phyloP scores from a whole-genome alignment of 2,888 invertebrate genomes.

The Dynastes hyllus region DNA sequence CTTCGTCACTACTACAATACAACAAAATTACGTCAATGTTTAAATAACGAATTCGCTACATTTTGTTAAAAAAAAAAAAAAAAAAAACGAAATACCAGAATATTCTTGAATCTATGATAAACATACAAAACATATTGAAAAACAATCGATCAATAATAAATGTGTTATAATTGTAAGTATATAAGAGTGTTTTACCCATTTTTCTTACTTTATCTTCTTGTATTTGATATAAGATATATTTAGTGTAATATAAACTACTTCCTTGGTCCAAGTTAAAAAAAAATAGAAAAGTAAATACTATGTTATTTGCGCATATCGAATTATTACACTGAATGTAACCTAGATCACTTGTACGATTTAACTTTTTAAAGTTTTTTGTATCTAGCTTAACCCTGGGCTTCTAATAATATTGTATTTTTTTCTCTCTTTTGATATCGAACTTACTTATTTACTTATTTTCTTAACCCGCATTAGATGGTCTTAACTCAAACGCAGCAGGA shows the following conservation, averaged over 20 bases:
- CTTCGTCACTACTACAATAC: slow-evolving; percentile 44
- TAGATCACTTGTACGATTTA: slow-evolving; percentile 8
- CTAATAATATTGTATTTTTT: slow-evolving; percentile 45
- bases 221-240: slow-evolving; percentile 17
- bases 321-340: slow-evolving; percentile 19
- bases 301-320: too few relatives aligned
- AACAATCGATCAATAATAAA: slow-evolving; percentile 15
- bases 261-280: not conserved
- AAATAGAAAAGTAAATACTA: too few relatives aligned
- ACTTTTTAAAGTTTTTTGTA: slow-evolving; percentile 48
- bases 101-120: not conserved
- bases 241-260: slow-evolving; percentile 11
- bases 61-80: not conserved
- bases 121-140: slow-evolving; percentile 17
- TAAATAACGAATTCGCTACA: not conserved
- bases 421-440: slow-evolving; percentile 30
- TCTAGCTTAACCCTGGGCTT: slow-evolving; percentile 61
- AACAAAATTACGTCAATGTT: slow-evolving; percentile 19
- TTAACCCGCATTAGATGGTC: slow-evolving; percentile 30
- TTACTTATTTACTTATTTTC: slow-evolving; percentile 1
- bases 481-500: slow-evolving; percentile 22
- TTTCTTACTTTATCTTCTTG: slow-evolving; percentile 45
- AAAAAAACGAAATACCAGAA: not conserved
- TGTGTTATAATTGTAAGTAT: slow-evolving; percentile 38
- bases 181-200: slow-evolving; percentile 48